These are phyloP conservation scores for Chelidonichthys spinosus DNA, from an alignment of 2,797 vertebrate species.

Conservation along the genomic window DNA sequence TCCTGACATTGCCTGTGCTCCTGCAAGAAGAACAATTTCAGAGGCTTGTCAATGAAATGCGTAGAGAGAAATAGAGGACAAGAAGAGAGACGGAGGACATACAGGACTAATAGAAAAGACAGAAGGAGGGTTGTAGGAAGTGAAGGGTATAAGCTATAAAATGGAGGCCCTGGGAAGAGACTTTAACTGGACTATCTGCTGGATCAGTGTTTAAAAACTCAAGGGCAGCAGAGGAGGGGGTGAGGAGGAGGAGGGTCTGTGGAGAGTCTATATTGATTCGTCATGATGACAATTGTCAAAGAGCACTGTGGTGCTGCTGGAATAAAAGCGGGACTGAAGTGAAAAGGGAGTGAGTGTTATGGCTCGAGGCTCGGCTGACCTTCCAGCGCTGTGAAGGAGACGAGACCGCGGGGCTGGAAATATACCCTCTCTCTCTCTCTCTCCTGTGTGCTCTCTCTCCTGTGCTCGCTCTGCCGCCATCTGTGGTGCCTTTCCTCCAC, in stretches of 20 bases:
- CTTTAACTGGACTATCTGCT: conserved; percentile 59
- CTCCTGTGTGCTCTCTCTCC: conserved; percentile 42
- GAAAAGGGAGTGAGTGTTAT: conserved; percentile 62
- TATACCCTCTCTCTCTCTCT: conserved; percentile 34
- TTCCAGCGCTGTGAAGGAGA: conserved; percentile 79
- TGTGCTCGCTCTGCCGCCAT: conserved; percentile 56
- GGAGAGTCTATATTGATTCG: conserved; percentile 75
- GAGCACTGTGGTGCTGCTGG: conserved; percentile 57
- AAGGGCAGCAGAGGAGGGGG: conserved; percentile 48
- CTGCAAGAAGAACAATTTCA: conserved; percentile 8
- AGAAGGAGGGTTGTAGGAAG: conserved; percentile 7
- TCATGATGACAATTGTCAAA: conserved; percentile 81
- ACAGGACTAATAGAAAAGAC: conserved; percentile 34
- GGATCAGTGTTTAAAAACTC: conserved; percentile 72
- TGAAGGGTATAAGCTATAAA: conserved; percentile 43
- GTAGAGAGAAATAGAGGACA: background rate
- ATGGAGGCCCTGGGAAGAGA: conserved; percentile 45
- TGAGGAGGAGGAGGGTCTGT: conserved; percentile 21
- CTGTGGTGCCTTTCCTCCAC: conserved; percentile 49
- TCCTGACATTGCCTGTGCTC: conserved; percentile 12
- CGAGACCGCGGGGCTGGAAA: conserved; percentile 60
- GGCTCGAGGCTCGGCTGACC: conserved; percentile 73
- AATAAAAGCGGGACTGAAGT: conserved; percentile 70
- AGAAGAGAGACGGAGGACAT: conserved; percentile 28
- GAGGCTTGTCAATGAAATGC: conserved; percentile 17